Evolutionary conservation across 2,797 vertebrate genomes (phyloP).

Genomic region (Siniperca scherzeri): DNA sequence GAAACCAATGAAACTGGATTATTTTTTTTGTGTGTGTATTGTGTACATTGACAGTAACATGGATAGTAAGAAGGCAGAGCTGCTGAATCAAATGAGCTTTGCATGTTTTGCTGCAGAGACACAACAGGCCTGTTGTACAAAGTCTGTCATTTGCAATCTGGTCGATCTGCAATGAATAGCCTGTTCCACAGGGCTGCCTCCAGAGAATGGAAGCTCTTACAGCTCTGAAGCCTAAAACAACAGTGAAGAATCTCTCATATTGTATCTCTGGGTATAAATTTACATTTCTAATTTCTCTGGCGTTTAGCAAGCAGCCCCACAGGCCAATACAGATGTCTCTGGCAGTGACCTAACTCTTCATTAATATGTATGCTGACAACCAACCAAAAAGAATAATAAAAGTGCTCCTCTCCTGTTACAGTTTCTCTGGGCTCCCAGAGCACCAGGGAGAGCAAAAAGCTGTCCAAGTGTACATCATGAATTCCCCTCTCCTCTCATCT

Average conservation of each 20-base stretch:
- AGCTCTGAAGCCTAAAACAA: constrained; percentile 78
- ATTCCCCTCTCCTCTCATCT: constrained; percentile 62
- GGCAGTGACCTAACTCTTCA: constrained; percentile 85
- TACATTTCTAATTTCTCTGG: constrained; percentile 85
- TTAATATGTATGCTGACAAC: constrained; percentile 87
- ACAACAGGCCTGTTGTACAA: constrained; percentile 80
- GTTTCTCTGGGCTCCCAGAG: constrained; percentile 61
- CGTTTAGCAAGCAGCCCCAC: constrained; percentile 76
- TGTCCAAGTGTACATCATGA: constrained; percentile 67
- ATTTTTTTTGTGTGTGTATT: constrained; percentile 10
- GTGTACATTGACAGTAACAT: constrained; percentile 55
- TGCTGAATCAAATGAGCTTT: constrained; percentile 76
- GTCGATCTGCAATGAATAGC: constrained; percentile 81
- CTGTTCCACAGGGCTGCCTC: constrained; percentile 80
- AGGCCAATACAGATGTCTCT: constrained; percentile 84
- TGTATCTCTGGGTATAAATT: constrained; percentile 83
- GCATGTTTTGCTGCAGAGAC: constrained; percentile 73
- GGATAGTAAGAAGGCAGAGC: constrained; percentile 50
- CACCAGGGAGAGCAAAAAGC: constrained; percentile 55
- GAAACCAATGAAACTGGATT: constrained; percentile 1
- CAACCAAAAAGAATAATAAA: constrained; percentile 81
- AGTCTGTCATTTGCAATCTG: constrained; percentile 82
- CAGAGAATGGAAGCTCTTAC: constrained; percentile 76
- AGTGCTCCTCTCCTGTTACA: constrained; percentile 77
- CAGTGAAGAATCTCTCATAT: constrained; percentile 79